These are phyloP conservation scores for Chironomus tentans DNA, from an alignment of 2,888 invertebrate genomes.

Conservation along the genomic window DNA sequence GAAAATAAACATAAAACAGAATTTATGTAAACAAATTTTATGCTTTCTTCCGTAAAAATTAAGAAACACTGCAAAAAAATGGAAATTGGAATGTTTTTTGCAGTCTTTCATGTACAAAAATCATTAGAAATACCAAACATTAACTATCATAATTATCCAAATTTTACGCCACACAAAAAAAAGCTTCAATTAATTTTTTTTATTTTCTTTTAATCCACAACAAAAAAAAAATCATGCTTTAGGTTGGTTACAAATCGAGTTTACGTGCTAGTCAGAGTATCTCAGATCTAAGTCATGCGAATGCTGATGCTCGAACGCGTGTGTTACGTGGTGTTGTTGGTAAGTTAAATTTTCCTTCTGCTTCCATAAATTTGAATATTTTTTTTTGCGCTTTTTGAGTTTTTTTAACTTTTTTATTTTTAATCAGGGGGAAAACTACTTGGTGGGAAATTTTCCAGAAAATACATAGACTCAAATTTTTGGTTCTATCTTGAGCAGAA, in stretches of 20 bases:
- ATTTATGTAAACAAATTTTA: neutral
- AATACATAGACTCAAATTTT: no score
- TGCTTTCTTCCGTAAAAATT: neutral
- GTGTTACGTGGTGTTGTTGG: slow-evolving; percentile 43
- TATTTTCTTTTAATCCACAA: neutral
- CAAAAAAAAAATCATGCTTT: neutral
- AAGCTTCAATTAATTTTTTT: neutral
- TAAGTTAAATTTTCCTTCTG: neutral
- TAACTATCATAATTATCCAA: neutral
- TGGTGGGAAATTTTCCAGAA: no score
- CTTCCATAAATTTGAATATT: neutral
- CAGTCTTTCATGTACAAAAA: no score
- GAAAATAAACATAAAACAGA: neutral
- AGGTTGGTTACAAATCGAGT: slow-evolving; percentile 71
- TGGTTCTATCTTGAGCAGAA: no score
- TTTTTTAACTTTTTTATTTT: neutral
- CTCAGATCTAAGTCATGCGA: slow-evolving; percentile 68
- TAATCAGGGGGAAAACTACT: no score
- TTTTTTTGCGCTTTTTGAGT: neutral
- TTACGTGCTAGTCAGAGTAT: slow-evolving; percentile 80
- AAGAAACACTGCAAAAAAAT: no score
- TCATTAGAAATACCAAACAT: neutral
- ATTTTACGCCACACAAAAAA: slow-evolving; percentile 2
- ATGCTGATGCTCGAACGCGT: slow-evolving; percentile 40
- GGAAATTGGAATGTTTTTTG: no score